Percentiles rank a stretch among this genome's conserved stretches.
Conservation (phyloP, 2,797 vertebrate genomes). For the Spondyliosoma cantharus region DNA sequence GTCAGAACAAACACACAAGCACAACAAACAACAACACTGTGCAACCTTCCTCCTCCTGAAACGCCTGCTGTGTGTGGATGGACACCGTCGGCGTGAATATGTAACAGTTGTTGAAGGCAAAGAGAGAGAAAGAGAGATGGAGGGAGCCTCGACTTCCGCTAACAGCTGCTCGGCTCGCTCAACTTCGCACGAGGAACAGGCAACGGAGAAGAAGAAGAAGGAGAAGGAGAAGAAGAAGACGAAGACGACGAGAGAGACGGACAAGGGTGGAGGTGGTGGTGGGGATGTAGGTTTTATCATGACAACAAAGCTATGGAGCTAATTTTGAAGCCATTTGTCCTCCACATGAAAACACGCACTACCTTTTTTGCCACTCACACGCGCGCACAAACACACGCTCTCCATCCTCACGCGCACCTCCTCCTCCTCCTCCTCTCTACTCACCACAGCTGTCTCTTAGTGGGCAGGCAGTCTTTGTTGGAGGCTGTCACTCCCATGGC, state of each 20-base stretch:
- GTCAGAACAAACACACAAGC: slow-evolving; percentile 49
- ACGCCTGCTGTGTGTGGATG: slow-evolving; percentile 18
- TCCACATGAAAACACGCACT: slow-evolving; percentile 25
- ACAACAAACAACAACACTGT: not conserved
- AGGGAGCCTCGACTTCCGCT: slow-evolving; percentile 57
- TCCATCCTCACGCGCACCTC: slow-evolving; percentile 78
- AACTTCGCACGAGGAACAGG: slow-evolving; percentile 53
- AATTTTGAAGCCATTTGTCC: slow-evolving; percentile 31
- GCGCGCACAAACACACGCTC: slow-evolving; percentile 47
- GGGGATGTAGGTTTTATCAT: too few species aligned
- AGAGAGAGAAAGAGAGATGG: slow-evolving; percentile 2
- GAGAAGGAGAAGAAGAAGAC: too few species aligned
- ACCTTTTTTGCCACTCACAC: slow-evolving; percentile 40
- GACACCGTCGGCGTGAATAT: slow-evolving; percentile 31
- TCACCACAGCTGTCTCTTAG: slow-evolving; percentile 97
- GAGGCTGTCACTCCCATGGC: slow-evolving; percentile 98
- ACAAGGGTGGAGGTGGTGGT: too few species aligned
- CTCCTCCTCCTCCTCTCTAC: slow-evolving; percentile 67
- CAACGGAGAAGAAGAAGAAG: too few species aligned
- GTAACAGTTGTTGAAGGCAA: slow-evolving; percentile 39
- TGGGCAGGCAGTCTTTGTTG: slow-evolving; percentile 96
- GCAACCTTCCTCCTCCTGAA: not conserved
- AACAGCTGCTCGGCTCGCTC: slow-evolving; percentile 66
- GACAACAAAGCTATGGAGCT: slow-evolving; percentile 45
- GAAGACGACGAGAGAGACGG: too few species aligned